Base-by-base conservation (phyloP, 2,113 vertebrate species). In the Grammomys surdaster region DNA sequence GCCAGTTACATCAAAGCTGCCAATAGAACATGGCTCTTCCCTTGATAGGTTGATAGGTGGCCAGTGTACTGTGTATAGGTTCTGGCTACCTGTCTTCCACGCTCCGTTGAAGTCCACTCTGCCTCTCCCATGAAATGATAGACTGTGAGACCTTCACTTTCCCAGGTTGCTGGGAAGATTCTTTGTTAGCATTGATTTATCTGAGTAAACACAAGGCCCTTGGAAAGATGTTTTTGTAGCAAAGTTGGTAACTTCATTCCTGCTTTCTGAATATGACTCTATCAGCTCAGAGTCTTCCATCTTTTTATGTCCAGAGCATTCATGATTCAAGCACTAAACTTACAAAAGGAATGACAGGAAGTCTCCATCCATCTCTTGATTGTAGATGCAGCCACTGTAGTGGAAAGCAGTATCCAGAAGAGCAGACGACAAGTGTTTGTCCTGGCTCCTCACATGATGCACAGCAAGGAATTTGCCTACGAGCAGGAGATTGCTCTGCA, bases 401-500 rank as follows among this genome's bases (percentile, higher is more conserved):
- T 98, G 93, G 98, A 98, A 94, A 97, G 40, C 69, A 98, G 72
- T 82, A 98, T 99, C n/a, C 95, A 94, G 51, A 98, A 97, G 40
- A 99, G 98, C 63, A 97, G 98, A 89, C 54, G 98, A 12, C 81
- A 98, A 88, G 98, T 99, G 48, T 97, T 99, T 3, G 95, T 99
- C 89, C 94, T 99, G 56, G 98, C 98, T 0, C 91, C 91, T 0
- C 94, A 97, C 13, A 65, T 96, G n/a, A 4, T 40, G 13, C 88
- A 96, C 22, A 94, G 90, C 54, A 51, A 96, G 40, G 98, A 98
- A 78, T 96, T 97, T 28, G 51, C 96, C 16, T 98, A 98, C 0
- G 98, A 99, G 43, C 98, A 98, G 90, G 98, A 99, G 85, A 76
- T 98, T 0, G 98, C 98, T 67, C 95, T 99, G 58, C 98, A 98